phyloP scores from a whole-genome alignment of 2,888 invertebrate species.

The Galeopsomyia nigrocyanea region DNA sequence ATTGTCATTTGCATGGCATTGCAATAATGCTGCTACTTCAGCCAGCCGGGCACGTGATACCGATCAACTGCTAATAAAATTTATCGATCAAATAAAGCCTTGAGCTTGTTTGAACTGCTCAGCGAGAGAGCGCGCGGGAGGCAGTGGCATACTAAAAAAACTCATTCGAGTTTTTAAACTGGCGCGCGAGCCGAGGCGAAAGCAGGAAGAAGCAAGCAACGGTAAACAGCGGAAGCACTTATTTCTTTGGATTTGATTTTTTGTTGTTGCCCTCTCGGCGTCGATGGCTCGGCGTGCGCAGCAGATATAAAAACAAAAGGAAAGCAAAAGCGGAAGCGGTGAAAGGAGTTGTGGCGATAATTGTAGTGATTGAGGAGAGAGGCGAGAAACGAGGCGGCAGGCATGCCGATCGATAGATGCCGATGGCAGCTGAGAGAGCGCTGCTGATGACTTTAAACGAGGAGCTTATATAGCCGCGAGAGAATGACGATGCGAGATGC shows the following conservation, averaged over 20 bases:
- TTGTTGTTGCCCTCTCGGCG: too few species aligned
- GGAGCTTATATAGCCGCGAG: too few species aligned
- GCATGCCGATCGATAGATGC: conserved; percentile 36
- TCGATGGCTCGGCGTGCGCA: too few species aligned
- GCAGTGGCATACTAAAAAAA: too few species aligned
- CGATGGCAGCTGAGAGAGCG: conserved; percentile 32
- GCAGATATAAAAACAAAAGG: too few species aligned
- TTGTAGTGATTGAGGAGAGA: conserved; percentile 28
- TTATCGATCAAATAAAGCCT: not conserved
- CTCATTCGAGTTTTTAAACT: too few species aligned
- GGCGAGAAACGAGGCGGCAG: conserved; percentile 15
- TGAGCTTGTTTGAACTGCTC: not conserved
- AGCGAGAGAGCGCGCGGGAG: too few species aligned
- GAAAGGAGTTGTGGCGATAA: conserved; percentile 19
- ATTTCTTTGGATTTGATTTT: not conserved
- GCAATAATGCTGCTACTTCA: not conserved
- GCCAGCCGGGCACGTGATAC: not conserved
- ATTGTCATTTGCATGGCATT: not conserved
- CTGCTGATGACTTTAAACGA: too few species aligned
- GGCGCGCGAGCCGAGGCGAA: too few species aligned
- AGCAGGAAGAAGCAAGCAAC: not conserved
- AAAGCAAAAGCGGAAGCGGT: conserved; percentile 25
- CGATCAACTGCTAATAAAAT: not conserved
- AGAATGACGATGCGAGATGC: too few species aligned
- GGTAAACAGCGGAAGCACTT: conserved; percentile 18